Conservation (phyloP, 1,140 invertebrate species). For the Zaprionus kolodkinae region DNA sequence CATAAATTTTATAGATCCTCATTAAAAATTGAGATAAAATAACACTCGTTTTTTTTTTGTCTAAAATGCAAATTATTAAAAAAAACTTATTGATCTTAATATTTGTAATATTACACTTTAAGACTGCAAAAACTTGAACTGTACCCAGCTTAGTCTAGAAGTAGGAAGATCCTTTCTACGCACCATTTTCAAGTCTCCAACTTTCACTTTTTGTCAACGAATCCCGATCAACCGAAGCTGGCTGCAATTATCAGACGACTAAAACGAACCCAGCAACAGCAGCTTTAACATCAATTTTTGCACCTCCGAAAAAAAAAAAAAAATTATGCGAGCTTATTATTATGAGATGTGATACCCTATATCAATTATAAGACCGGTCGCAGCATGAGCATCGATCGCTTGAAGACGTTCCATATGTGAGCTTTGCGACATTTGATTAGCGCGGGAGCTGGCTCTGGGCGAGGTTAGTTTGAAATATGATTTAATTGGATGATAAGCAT, state of each 20-base stretch:
- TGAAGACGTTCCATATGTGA: not conserved
- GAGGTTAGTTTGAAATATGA: not conserved
- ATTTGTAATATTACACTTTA: no score
- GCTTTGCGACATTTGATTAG: not conserved
- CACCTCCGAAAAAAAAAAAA: not conserved
- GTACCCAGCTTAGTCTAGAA: not conserved
- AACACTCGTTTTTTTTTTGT: no score
- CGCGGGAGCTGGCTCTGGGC: not conserved
- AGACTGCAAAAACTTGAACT: not conserved
- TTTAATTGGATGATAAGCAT: not conserved
- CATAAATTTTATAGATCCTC: not conserved
- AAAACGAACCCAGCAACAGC: conserved; percentile 5
- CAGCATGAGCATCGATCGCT: not conserved
- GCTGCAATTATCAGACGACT: conserved; percentile 7
- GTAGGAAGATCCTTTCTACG: not conserved
- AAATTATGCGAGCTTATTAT: conserved; percentile 6
- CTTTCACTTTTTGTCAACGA: not conserved
- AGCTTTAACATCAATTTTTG: conserved; percentile 9
- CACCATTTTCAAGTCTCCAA: not conserved
- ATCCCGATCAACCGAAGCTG: conserved; percentile 4
- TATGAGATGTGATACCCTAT: not conserved
- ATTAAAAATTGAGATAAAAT: no score
- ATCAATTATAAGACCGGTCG: not conserved
- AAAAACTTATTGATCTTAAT: no score
- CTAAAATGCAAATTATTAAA: no score